Conservation (phyloP, 2,888 invertebrate genomes). For the Aporophyla lueneburgensis region DNA sequence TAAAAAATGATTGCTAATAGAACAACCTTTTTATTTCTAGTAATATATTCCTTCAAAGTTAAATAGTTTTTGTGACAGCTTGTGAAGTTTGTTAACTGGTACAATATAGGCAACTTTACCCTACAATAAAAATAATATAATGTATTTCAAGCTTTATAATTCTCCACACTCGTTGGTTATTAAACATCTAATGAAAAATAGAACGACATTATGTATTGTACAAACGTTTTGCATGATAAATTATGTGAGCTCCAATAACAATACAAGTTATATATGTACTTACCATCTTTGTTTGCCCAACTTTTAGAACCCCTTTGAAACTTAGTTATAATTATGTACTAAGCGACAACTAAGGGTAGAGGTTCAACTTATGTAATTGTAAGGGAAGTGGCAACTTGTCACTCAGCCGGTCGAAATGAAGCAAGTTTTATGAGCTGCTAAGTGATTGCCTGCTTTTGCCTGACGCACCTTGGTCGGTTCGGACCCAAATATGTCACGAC, state of each 20-base stretch:
- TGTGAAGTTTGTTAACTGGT: too few species aligned
- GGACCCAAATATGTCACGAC: background rate
- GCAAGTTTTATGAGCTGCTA: conserved; percentile 55
- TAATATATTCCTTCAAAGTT: too few species aligned
- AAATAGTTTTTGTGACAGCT: too few species aligned
- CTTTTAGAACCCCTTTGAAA: conserved; percentile 30
- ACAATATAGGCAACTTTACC: too few species aligned
- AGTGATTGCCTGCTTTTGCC: conserved; percentile 54
- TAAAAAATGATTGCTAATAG: too few species aligned
- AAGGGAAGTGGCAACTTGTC: conserved; percentile 54
- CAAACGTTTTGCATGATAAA: background rate
- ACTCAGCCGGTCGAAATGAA: conserved; percentile 46
- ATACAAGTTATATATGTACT: conserved; percentile 1
- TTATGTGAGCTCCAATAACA: background rate
- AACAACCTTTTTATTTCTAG: too few species aligned
- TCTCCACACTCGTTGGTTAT: background rate
- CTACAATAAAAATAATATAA: background rate
- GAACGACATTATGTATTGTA: background rate
- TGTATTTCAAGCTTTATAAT: too few species aligned
- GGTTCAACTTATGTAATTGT: conserved; percentile 54
- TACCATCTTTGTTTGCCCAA: conserved; percentile 9
- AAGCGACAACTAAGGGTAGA: conserved; percentile 17
- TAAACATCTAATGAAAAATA: background rate
- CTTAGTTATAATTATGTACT: conserved; percentile 19
- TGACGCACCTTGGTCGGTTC: conserved; percentile 8